Evolutionary conservation across 2,888 invertebrate genomes (phyloP), one percentile per base, ranked within the genome.

Genomic region (Drosophila ustulata): DNA sequence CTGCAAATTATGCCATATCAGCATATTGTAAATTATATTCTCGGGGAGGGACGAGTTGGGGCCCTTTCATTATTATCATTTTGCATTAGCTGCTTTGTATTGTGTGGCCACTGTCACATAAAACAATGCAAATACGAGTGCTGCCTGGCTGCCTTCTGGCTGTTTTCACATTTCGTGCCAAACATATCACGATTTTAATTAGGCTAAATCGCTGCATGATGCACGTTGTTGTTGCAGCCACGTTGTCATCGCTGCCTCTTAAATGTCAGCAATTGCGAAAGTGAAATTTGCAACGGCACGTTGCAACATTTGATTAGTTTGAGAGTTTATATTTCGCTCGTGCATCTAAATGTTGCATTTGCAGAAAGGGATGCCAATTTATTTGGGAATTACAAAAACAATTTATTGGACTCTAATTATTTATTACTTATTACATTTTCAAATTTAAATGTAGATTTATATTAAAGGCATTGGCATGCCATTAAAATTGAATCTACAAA

Each of bases 111-210:
- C n/a, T 55, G 46, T 32, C 26, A 4, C 43, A 58, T 25, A 37
- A 39, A 66, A 61, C 75, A 75, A 66, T 56, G 52, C 61, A 59
- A 71, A 75, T 50, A 39, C 45, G 56, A 41, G 58, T 39, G 43
- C 11, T 39, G 43, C 11, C 11, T 57, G 34, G 25, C 37, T 37
- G 37, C n/a, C 37, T 37, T 9, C 56, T 34, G 32, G 37, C 56
- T 37, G 28, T 37, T 56, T n/a, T 45, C 56, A 62, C 41, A 46
- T 47, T n/a, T 47, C 43, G 25, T 32, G 9, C 37, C 49, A 55
- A 46, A 52, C 55, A 58, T 53, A 63, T 61, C 41, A 18, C 47
- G 66, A 25, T 79, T 79, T 76, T 76, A 76, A 76, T 76, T 76
- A 79, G 76, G 76, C 76, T 75, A 76, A 76, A 61, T 64, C 57